A percentile compares a stretch with the other conserved stretches of the same genome.
phyloP scores from a whole-genome alignment of 2,113 vertebrate genomes.

The Percina caprodes region DNA sequence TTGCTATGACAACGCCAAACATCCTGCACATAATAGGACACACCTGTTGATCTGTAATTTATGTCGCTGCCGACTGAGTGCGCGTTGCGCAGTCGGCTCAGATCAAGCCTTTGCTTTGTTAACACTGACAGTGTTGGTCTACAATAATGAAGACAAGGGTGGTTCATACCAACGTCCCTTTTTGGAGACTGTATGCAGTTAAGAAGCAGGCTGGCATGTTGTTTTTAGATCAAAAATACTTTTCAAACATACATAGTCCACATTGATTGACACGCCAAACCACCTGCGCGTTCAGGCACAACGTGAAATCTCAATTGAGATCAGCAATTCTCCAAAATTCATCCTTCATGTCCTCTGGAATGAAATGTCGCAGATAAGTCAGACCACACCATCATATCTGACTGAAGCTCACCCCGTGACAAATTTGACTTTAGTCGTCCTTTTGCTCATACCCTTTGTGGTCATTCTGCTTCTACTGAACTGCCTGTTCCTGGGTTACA shows the following conservation, averaged over 20 bases:
- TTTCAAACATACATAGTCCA: slow-evolving; percentile 16
- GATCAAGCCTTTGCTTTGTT: slow-evolving; percentile 5
- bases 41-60: slow-evolving; percentile 63
- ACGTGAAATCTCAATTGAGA: slow-evolving; percentile 25
- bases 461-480: slow-evolving; percentile 83
- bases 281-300: slow-evolving; percentile 56
- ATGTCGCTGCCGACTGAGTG: neutral
- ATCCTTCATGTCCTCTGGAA: slow-evolving; percentile 44
- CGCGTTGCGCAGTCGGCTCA: neutral
- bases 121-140: neutral
- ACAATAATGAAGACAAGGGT: neutral
- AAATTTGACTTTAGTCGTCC: slow-evolving; percentile 78
- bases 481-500: slow-evolving; percentile 84
- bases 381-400: slow-evolving; percentile 49
- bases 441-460: slow-evolving; percentile 84
- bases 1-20: neutral
- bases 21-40: slow-evolving; percentile 22
- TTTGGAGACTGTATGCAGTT: neutral
- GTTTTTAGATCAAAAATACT: neutral
- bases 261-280: slow-evolving; percentile 58
- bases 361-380: slow-evolving; percentile 81
- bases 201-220: neutral
- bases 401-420: slow-evolving; percentile 71
- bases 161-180: neutral
- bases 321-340: slow-evolving; percentile 28